Conservation (phyloP, 2,888 invertebrate genomes). For the Gasteruption jaculator region DNA sequence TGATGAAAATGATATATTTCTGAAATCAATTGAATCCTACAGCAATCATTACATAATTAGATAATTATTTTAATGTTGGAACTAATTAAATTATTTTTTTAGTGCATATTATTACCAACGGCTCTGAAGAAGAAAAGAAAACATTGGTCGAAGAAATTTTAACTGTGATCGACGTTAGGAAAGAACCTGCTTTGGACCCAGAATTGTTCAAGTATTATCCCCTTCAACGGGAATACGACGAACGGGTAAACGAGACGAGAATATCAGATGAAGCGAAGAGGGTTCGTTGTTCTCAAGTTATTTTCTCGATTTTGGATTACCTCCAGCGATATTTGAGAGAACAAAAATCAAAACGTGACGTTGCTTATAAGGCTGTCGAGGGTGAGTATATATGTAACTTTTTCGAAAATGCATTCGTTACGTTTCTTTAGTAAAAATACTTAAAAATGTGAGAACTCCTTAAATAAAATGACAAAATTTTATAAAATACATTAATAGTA, state of each 20-base stretch:
- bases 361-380: slow-evolving; percentile 32
- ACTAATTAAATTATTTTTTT: too few species aligned
- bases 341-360: slow-evolving; percentile 31
- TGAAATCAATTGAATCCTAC: slow-evolving; percentile 3
- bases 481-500: slow-evolving; percentile 17
- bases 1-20: not conserved
- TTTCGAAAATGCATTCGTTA: too few species aligned
- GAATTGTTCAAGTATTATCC: slow-evolving; percentile 39
- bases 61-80: too few species aligned
- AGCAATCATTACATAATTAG: too few species aligned
- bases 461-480: slow-evolving; percentile 29
- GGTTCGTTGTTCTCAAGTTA: slow-evolving; percentile 47
- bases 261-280: slow-evolving; percentile 46
- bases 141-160: slow-evolving; percentile 57
- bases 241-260: slow-evolving; percentile 29
- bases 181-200: slow-evolving; percentile 33
- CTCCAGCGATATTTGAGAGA: slow-evolving; percentile 68
- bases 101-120: slow-evolving; percentile 51
- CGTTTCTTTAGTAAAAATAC: too few species aligned
- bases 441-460: too few species aligned
- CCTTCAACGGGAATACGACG: slow-evolving; percentile 30
- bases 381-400: slow-evolving; percentile 24
- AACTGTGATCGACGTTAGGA: slow-evolving; percentile 52
- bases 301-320: slow-evolving; percentile 72
- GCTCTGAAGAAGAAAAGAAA: slow-evolving; percentile 46